Base-by-base conservation (phyloP, 2,113 vertebrate species). In the Maccullochella peelii region DNA sequence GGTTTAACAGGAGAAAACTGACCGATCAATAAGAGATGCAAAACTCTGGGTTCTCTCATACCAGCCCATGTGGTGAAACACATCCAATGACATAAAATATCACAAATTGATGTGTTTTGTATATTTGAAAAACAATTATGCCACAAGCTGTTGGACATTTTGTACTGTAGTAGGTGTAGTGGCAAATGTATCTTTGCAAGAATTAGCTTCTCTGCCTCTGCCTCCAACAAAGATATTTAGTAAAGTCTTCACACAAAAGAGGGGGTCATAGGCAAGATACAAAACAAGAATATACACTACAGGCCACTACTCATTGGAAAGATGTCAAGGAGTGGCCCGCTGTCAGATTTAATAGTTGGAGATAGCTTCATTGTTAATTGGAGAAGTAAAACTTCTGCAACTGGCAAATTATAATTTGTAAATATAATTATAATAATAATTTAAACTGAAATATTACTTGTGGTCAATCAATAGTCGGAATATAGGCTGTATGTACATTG, bases 131-230 rank as follows among this genome's bases (percentile, higher is more conserved):
- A 38, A 8, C 10, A 66, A 25, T 82, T 54, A 71, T 63, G 25
- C 65, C 18, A 27, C 65, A 76, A 66, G 75, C 75, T 67, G 40
- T 59, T 50, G 21, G 69, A 42, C 68, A 58, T 57, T 47, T 77
- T 65, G 23, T 57, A 18, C 47, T 47, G 25, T 47, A 20, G 54
- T 61, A 40, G 18, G 15, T 70, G 23, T 50, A 61, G 42, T 42
- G 57, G 67, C 55, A 77, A 69, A 33, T 52, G 0, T 6, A 27
- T 54, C 23, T 36, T 16, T 33, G 23, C 5, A 52, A 49, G 10
- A n/a, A 44, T 76, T 33, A 42, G 47, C 23, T 38, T 62, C 15
- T 44, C 10, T n/a, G 36, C 8, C 10, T 40, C n/a, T 57, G 50
- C 38, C 49, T 71, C 36, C 44, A 9, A 8, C 0, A 58, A 5